Percentiles rank a stretch among this genome's conserved stretches.
These are phyloP conservation scores for Idaea straminata DNA, from an alignment of 2,888 invertebrate genomes.

Conservation along the genomic window DNA sequence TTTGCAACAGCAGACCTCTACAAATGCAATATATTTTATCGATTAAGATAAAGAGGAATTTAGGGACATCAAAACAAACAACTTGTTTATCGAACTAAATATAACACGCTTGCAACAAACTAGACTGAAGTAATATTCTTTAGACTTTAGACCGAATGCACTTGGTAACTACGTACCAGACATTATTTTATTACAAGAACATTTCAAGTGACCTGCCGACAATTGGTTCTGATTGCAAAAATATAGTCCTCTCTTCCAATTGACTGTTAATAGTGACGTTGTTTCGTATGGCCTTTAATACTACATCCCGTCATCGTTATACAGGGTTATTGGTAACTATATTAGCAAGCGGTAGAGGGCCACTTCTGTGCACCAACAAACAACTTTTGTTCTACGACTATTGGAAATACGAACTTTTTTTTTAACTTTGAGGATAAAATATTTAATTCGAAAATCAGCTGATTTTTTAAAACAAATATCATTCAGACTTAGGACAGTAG, in stretches of 20 bases:
- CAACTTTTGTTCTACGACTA: too few species aligned
- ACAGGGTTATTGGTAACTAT: too few species aligned
- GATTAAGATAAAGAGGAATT: not conserved
- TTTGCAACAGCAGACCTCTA: not conserved
- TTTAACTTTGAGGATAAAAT: too few species aligned
- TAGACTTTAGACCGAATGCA: not conserved
- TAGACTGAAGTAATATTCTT: too few species aligned
- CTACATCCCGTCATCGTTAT: too few species aligned
- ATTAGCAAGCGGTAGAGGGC: too few species aligned
- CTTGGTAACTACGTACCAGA: not conserved
- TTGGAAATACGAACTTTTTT: too few species aligned
- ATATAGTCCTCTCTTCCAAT: constrained; percentile 59
- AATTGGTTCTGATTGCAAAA: constrained; percentile 69
- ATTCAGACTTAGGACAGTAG: too few species aligned
- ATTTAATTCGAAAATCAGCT: too few species aligned
- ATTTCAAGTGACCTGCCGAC: constrained; percentile 27
- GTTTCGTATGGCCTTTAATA: not conserved
- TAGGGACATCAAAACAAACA: not conserved
- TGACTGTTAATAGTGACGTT: constrained; percentile 40
- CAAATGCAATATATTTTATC: not conserved
- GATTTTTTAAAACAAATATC: too few species aligned
- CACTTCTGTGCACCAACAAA: too few species aligned
- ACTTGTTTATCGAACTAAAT: not conserved
- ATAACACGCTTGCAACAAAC: not conserved
- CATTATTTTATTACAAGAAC: not conserved